Base-by-base conservation (phyloP, 2,888 invertebrate species). In the Drosophila pseudotakahashii region DNA sequence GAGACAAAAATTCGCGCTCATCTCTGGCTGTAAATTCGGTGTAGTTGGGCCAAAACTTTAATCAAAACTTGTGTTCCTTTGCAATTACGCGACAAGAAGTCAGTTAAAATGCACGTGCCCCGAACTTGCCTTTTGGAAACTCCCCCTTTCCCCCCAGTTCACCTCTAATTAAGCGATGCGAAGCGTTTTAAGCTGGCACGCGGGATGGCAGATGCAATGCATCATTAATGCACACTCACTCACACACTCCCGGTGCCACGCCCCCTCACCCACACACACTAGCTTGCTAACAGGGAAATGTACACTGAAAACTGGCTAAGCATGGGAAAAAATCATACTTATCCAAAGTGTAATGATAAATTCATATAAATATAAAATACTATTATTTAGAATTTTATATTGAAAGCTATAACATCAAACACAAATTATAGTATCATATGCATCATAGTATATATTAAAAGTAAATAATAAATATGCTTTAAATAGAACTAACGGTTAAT, bases 71-170 rank as follows among this genome's bases (percentile, higher is more conserved):
- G 73, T 75, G 76, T 63, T 55, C 54, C 57, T 60, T 63, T 60
- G 72, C 76, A 84, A 84, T 81, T 81, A 79, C 71, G 81, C 75
- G 81, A 81, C 78, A 84, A 75, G 60, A 81, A 82, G 78, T 78
- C 75, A 71, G 62, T 71, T 48, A 42, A 67, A 73, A 23, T 75
- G 74, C 77, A 47, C 47, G 50, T 44, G 37, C 71, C 23, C n/a
- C 26, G 34, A 10, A 16, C 37, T 3, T 41, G 14, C 55, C 14
- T 39, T 26, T 52, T 16, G 11, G 34, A 34, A 34, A 11, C 34
- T 34, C 11, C 4, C 5, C 34, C 34, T 11, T 11, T 16, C 23
- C 13, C 34, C 54, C 52, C 60, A 66, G 63, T 70, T 81, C 68
- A 73, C 72, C 77, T 78, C 72, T 85, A 82, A 82, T 82, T 82